Conservation (phyloP, 1,140 invertebrate species). For the Drosophila parabipectinata region DNA sequence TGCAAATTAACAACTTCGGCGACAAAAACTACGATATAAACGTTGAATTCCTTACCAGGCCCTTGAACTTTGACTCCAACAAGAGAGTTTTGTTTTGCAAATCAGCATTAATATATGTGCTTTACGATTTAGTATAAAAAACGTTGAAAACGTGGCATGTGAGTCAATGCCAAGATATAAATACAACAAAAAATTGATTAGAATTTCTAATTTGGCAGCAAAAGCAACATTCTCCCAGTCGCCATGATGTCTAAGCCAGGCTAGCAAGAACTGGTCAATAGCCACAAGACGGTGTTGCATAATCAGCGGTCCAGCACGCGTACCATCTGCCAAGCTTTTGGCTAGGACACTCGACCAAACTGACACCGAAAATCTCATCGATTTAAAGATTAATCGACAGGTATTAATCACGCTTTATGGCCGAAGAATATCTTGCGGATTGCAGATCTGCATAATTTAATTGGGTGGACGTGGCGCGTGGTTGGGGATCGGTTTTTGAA, state of each 20-base stretch:
- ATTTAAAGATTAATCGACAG: conserved; percentile 27
- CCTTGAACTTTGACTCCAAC: conserved; percentile 42
- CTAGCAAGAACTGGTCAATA: conserved; percentile 31
- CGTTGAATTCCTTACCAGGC: conserved; percentile 19
- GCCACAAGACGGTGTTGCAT: conserved; percentile 46
- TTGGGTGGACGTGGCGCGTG: conserved; percentile 23
- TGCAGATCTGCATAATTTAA: conserved; percentile 51
- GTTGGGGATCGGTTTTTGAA: conserved; percentile 10
- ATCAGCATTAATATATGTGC: conserved; percentile 38
- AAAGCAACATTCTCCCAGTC: conserved; percentile 37
- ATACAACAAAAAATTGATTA: conserved; percentile 54
- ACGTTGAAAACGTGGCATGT: conserved; percentile 10
- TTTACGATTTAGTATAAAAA: conserved; percentile 11
- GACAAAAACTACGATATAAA: not conserved
- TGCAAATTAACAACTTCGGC: conserved; percentile 13
- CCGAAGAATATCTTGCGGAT: conserved; percentile 9
- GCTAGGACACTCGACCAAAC: conserved; percentile 8
- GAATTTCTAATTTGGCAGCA: conserved; percentile 65
- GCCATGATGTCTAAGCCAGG: conserved; percentile 63
- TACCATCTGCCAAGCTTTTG: conserved; percentile 13
- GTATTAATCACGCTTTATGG: conserved; percentile 33
- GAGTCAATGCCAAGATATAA: conserved; percentile 38
- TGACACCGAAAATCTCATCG: not conserved
- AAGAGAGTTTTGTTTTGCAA: conserved; percentile 1
- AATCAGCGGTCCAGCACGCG: conserved; percentile 44